These are phyloP conservation scores for Drosophila siamana DNA, from an alignment of 2,888 invertebrate genomes.

Conservation along the genomic window DNA sequence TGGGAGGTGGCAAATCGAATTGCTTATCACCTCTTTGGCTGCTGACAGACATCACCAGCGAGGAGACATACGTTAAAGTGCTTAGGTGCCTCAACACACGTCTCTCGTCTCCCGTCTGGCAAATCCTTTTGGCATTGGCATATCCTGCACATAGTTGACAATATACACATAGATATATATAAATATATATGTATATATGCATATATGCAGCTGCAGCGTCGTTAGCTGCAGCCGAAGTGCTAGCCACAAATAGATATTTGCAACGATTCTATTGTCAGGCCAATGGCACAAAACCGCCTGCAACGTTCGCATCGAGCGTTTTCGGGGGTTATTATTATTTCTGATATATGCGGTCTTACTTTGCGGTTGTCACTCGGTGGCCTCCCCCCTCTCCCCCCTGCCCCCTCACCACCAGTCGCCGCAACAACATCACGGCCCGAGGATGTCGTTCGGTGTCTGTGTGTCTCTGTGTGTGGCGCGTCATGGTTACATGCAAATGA, in stretches of 20 bases:
- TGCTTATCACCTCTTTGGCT: slow-evolving; percentile 68
- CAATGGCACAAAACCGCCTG: slow-evolving; percentile 38
- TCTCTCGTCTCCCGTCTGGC: slow-evolving; percentile 10
- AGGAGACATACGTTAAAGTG: slow-evolving; percentile 56
- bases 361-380: slow-evolving; percentile 75
- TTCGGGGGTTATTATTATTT: slow-evolving; percentile 76
- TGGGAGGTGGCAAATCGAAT: slow-evolving; percentile 50
- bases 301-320: slow-evolving; percentile 29
- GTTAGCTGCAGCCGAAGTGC: slow-evolving; percentile 49
- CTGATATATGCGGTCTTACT: slow-evolving; percentile 81
- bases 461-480: slow-evolving; percentile 61
- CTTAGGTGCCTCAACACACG: slow-evolving; percentile 19
- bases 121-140: slow-evolving; percentile 53
- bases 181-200: too few species aligned
- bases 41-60: slow-evolving; percentile 55
- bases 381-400: too few species aligned
- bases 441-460: slow-evolving; percentile 42
- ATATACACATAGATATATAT: too few species aligned
- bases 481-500: slow-evolving; percentile 82
- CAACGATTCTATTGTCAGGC: slow-evolving; percentile 74
- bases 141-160: slow-evolving; percentile 57
- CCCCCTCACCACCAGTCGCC: too few species aligned
- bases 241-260: slow-evolving; percentile 61
- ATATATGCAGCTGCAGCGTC: slow-evolving; percentile 67
- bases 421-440: slow-evolving; percentile 34